phyloP scores from a whole-genome alignment of 1,140 invertebrate species.

The Magallana angulata region DNA sequence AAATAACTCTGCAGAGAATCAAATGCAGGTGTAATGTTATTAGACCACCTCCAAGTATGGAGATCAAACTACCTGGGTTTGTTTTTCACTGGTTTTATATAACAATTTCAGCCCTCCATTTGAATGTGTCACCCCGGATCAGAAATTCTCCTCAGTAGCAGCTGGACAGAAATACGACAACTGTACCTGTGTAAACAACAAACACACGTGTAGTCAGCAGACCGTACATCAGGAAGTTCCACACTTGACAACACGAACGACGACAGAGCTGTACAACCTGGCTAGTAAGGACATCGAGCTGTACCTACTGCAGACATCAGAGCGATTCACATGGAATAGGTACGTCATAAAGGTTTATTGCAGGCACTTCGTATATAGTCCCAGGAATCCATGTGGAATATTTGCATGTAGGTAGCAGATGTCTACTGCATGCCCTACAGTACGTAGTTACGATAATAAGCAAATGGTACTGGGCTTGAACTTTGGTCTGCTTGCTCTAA shows the following conservation, averaged over 20 bases:
- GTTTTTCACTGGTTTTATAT: neutral
- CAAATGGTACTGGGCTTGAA: no score
- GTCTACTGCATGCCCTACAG: no score
- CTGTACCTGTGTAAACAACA: conserved; percentile 64
- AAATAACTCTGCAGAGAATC: neutral
- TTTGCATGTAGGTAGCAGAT: no score
- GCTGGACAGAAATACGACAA: neutral
- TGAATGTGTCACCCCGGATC: conserved; percentile 56
- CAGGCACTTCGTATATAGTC: no score
- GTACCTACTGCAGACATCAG: conserved; percentile 68
- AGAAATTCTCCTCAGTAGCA: conserved; percentile 36
- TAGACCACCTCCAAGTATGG: neutral
- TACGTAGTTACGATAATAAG: no score
- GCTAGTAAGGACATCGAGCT: conserved; percentile 55
- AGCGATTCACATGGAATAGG: conserved; percentile 69
- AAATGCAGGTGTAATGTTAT: neutral
- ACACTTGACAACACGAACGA: conserved; percentile 55
- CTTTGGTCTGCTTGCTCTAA: no score
- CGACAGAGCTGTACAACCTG: conserved; percentile 67
- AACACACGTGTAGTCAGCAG: conserved; percentile 59
- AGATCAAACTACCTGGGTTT: no score
- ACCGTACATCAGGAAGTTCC: conserved; percentile 46
- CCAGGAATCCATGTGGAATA: no score
- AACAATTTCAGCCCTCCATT: conserved; percentile 48
- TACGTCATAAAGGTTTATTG: conserved; percentile 37